Conservation (phyloP, 2,888 invertebrate genomes). For the Dione juno region DNA sequence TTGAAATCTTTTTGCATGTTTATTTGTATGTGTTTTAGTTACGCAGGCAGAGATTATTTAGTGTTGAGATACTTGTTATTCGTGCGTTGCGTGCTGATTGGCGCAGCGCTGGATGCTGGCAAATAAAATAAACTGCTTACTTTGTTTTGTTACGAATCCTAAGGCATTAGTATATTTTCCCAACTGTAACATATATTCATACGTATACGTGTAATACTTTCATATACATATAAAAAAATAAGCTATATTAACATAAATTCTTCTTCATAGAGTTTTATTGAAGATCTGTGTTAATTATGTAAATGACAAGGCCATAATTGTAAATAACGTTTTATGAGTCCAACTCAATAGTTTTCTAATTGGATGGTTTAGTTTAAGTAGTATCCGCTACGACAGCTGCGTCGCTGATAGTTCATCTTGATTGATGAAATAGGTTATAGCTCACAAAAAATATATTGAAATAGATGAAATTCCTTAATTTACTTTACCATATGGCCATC, state of each 20-base stretch:
- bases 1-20: neutral
- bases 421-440: constrained; percentile 6
- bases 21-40: neutral
- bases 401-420: neutral
- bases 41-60: neutral
- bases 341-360: neutral
- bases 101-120: too few species aligned
- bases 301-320: neutral
- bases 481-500: too few species aligned
- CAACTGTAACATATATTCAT: too few species aligned
- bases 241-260: constrained; percentile 13
- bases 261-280: neutral
- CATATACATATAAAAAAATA: neutral
- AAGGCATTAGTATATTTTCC: too few species aligned
- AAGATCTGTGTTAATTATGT: constrained; percentile 12
- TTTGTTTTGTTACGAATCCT: neutral
- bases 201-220: too few species aligned
- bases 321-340: neutral
- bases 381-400: neutral
- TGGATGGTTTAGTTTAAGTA: neutral
- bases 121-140: too few species aligned
- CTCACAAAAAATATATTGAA: neutral
- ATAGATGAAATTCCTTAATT: too few species aligned
- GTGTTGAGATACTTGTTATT: neutral
- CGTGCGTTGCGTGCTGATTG: too few species aligned